Evolutionary conservation across 2,888 invertebrate species (phyloP).

Genomic region (Branchellion lobata): DNA sequence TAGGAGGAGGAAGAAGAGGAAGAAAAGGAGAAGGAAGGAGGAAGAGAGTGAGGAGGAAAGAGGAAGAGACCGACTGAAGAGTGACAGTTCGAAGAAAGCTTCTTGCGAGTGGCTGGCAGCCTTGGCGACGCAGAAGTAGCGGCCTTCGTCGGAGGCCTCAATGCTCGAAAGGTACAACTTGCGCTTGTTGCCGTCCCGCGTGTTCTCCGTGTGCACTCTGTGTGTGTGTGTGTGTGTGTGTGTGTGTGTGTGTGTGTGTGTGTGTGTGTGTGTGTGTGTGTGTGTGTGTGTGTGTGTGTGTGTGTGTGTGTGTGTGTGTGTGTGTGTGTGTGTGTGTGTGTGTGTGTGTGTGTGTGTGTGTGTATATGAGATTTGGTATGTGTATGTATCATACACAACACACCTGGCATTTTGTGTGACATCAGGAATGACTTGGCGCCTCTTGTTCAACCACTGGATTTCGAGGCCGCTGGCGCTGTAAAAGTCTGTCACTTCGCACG

Average conservation of each 20-base stretch:
- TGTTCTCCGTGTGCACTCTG: conserved; percentile 39
- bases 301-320: neutral
- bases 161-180: conserved; percentile 51
- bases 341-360: neutral
- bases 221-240: neutral
- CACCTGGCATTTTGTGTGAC: neutral
- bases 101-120: conserved; percentile 46
- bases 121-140: conserved; percentile 49
- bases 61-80: conserved; percentile 43
- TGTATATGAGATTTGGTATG: neutral
- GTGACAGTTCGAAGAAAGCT: conserved; percentile 25
- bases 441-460: neutral
- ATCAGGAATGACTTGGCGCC: neutral
- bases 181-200: no score
- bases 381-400: no score
- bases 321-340: neutral
- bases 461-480: neutral
- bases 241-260: no score
- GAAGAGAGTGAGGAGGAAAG: no score
- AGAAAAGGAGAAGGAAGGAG: no score
- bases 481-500: neutral
- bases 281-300: conserved; percentile 14
- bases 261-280: no score
- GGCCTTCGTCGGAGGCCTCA: conserved; percentile 48
- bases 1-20: no score